Conservation (phyloP, 2,797 vertebrate genomes). For the Neoniphon sammara region DNA sequence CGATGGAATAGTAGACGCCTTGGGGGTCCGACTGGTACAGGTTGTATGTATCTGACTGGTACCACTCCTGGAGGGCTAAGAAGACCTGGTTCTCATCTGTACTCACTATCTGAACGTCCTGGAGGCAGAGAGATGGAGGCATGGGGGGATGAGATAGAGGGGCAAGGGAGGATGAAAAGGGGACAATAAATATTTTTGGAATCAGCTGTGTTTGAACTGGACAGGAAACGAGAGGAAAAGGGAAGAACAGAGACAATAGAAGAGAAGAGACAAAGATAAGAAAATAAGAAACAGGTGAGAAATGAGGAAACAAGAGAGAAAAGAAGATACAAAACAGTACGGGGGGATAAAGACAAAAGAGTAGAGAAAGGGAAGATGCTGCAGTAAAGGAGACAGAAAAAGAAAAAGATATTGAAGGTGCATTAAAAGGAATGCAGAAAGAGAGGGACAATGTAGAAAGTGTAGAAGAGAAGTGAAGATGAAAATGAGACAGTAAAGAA, state of each 20-base stretch:
- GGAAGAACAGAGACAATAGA: not conserved
- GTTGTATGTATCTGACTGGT: constrained; percentile 95
- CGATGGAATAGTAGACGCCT: constrained; percentile 89
- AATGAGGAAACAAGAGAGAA: no score
- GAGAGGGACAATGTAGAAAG: no score
- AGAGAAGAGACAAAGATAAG: no score
- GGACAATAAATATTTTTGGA: not conserved
- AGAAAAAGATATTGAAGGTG: not conserved
- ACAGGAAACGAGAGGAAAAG: not conserved
- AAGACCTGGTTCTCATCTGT: constrained; percentile 96
- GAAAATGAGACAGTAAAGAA: not conserved
- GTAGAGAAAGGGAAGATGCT: no score
- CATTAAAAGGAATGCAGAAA: constrained; percentile 3
- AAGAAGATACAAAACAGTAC: no score
- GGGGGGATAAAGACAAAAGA: no score
- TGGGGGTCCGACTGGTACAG: constrained; percentile 94
- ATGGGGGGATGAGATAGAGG: not conserved
- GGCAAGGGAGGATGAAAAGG: not conserved
- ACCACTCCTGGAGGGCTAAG: constrained; percentile 96
- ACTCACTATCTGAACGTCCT: constrained; percentile 96
- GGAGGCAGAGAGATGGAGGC: constrained; percentile 21
- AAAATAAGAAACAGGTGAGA: no score
- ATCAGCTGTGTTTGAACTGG: constrained; percentile 1
- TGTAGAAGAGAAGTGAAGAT: not conserved
- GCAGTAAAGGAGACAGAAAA: not conserved